These are phyloP conservation scores for Apeltes quadracus DNA, from an alignment of 2,113 vertebrate genomes.

Conservation along the genomic window DNA sequence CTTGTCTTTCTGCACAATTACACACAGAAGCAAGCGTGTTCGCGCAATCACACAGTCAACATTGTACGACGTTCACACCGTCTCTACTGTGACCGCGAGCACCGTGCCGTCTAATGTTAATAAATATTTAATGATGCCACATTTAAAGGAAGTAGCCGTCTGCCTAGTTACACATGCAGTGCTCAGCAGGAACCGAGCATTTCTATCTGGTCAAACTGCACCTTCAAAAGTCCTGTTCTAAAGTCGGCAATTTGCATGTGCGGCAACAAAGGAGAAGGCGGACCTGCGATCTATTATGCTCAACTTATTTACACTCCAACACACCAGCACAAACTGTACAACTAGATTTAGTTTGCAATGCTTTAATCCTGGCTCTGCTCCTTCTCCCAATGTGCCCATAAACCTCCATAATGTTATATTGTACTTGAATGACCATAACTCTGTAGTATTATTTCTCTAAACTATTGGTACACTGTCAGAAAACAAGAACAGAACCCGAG, in stretches of 20 bases:
- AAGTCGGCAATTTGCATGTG: slow-evolving; percentile 70
- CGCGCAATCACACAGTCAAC: slow-evolving; percentile 18
- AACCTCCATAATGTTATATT: slow-evolving; percentile 1
- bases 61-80: slow-evolving; percentile 16
- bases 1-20: slow-evolving; percentile 49
- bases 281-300: slow-evolving; percentile 54
- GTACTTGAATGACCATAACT: not conserved
- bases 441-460: not conserved
- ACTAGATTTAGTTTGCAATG: slow-evolving; percentile 34
- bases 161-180: slow-evolving; percentile 44
- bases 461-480: slow-evolving; percentile 1
- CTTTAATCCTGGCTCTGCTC: slow-evolving; percentile 27
- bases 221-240: slow-evolving; percentile 75
- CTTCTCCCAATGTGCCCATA: slow-evolving; percentile 34
- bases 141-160: slow-evolving; percentile 63
- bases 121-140: slow-evolving; percentile 64
- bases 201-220: slow-evolving; percentile 71
- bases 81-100: slow-evolving; percentile 23
- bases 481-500: not conserved
- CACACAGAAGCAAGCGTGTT: slow-evolving; percentile 50
- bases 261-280: slow-evolving; percentile 62
- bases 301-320: slow-evolving; percentile 52
- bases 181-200: slow-evolving; percentile 54
- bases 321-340: slow-evolving; percentile 37
- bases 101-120: slow-evolving; percentile 36